A percentile compares a stretch with the other conserved stretches of the same genome.
These are phyloP conservation scores for Egretta garzetta DNA, from an alignment of 2,113 vertebrate genomes.

Conservation along the genomic window DNA sequence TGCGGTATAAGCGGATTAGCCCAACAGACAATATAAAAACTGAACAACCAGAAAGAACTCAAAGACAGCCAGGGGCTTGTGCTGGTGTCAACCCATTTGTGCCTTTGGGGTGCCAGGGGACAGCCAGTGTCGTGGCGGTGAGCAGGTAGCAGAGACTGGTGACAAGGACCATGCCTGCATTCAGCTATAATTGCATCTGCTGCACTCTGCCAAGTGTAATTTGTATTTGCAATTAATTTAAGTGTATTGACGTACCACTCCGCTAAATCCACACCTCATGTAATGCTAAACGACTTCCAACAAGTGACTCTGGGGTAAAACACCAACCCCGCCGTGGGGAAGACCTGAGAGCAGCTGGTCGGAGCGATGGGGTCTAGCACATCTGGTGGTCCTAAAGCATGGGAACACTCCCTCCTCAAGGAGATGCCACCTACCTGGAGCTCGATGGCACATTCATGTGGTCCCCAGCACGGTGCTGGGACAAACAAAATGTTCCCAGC, in stretches of 20 bases:
- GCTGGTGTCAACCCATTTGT: not conserved
- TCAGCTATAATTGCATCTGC: not conserved
- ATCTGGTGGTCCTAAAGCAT: not conserved
- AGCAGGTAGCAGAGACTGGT: not conserved
- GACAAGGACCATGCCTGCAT: not conserved
- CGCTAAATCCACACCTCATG: not conserved
- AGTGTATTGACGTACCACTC: not conserved
- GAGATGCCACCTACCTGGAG: not conserved
- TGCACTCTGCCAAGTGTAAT: not conserved
- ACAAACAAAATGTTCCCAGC: not conserved
- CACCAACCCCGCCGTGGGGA: accelerated
- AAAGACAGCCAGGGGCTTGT: not conserved
- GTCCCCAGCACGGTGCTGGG: not conserved
- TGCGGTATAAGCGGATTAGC: accelerated
- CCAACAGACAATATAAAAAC: not conserved
- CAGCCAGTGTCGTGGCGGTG: not conserved
- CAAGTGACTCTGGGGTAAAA: not conserved
- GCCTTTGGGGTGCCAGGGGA: not conserved
- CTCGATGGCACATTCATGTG: accelerated
- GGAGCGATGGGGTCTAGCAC: not conserved
- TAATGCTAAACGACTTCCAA: not conserved
- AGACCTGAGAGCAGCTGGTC: not conserved
- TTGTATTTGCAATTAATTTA: not conserved
- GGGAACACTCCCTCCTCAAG: not conserved
- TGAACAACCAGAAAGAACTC: not conserved